Conservation (phyloP, 2,888 invertebrate species). For the Corythucha ciliata region DNA sequence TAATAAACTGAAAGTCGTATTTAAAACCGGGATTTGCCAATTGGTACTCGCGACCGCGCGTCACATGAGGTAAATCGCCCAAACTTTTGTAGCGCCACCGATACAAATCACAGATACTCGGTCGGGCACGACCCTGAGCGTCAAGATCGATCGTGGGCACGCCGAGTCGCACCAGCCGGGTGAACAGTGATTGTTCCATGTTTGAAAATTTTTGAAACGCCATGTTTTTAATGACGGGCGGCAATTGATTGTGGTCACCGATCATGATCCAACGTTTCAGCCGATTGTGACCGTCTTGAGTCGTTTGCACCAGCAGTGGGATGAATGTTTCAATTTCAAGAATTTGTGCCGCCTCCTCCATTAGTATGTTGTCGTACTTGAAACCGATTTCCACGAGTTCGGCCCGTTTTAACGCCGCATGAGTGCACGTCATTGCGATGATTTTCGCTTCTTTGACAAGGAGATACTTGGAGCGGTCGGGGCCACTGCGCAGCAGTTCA, state of each 20-base stretch:
- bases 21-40: slow-evolving; percentile 86
- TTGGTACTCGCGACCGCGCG: slow-evolving; percentile 71
- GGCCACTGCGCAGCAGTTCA: slow-evolving; percentile 86
- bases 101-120: slow-evolving; percentile 85
- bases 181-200: slow-evolving; percentile 98
- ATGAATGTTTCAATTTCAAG: slow-evolving; percentile 99
- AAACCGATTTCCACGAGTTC: slow-evolving; percentile 93
- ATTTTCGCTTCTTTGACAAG: slow-evolving; percentile 98
- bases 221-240: slow-evolving; percentile 99
- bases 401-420: slow-evolving; percentile 91
- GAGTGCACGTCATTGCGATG: slow-evolving; percentile 99
- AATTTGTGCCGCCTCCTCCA: slow-evolving; percentile 99
- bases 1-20: slow-evolving; percentile 88
- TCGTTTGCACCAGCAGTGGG: slow-evolving; percentile 94
- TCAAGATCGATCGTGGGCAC: slow-evolving; percentile 96
- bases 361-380: slow-evolving; percentile 96
- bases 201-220: slow-evolving; percentile 99
- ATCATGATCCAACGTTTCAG: slow-evolving; percentile 99
- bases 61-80: slow-evolving; percentile 88
- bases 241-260: slow-evolving; percentile 97
- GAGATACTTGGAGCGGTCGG: slow-evolving; percentile 92
- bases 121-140: slow-evolving; percentile 90
- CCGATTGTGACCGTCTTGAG: slow-evolving; percentile 88
- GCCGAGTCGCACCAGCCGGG: slow-evolving; percentile 87
- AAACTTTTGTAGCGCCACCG: slow-evolving; percentile 94